Percentiles rank a stretch among this genome's conserved stretches.
Evolutionary conservation across 2,888 invertebrate genomes (phyloP).

Genomic region (Seira ritae): DNA sequence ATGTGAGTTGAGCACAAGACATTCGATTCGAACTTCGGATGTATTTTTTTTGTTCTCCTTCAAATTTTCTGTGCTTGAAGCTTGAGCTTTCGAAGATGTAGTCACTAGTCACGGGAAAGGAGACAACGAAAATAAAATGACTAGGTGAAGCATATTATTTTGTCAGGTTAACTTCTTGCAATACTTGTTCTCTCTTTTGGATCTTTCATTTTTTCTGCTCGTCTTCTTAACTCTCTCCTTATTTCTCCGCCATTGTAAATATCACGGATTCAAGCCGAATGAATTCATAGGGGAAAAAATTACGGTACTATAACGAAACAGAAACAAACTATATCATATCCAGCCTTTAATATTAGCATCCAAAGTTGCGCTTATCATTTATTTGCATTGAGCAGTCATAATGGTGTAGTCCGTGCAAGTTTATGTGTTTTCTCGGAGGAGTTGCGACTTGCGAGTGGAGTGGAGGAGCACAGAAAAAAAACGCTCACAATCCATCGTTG

Average conservation of each 20-base stretch:
- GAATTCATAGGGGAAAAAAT: no score
- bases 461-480: background rate
- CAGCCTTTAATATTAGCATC: background rate
- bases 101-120: slow-evolving; percentile 31
- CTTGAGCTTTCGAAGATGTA: no score
- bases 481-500: background rate
- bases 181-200: background rate
- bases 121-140: slow-evolving; percentile 58
- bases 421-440: no score
- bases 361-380: background rate
- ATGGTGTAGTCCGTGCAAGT: no score
- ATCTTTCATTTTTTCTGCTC: slow-evolving; percentile 30
- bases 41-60: background rate
- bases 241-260: background rate
- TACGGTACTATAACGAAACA: background rate
- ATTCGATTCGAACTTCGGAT: no score
- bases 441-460: background rate
- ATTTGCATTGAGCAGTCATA: slow-evolving; percentile 13
- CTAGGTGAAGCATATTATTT: slow-evolving; percentile 43
- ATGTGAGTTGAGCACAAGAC: background rate
- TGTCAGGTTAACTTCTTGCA: slow-evolving; percentile 19
- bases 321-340: background rate
- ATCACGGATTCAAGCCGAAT: background rate
- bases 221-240: slow-evolving; percentile 41
- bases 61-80: background rate